Conservation (phyloP, 2,797 vertebrate species). For the Malurus splendens region DNA sequence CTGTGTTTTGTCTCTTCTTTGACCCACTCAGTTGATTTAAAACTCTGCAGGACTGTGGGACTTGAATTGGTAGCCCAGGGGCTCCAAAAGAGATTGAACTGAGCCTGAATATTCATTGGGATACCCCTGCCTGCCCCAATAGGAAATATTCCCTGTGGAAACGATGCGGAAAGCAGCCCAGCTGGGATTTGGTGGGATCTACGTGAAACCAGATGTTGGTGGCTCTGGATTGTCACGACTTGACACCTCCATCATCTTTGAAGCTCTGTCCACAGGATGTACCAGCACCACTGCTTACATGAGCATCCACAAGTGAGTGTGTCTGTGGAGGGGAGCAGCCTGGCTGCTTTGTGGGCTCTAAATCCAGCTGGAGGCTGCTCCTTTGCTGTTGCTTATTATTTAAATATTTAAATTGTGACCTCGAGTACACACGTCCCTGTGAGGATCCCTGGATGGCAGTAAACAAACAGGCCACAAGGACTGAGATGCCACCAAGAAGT, state of each 20-base stretch:
- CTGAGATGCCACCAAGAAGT: background rate
- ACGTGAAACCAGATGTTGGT: slow-evolving; percentile 86
- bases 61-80: background rate
- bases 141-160: slow-evolving; percentile 93
- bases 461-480: background rate
- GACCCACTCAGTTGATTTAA: background rate
- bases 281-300: slow-evolving; percentile 95
- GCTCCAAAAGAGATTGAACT: background rate
- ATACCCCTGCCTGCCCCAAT: background rate
- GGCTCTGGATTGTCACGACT: slow-evolving; percentile 92
- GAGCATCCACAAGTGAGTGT: slow-evolving; percentile 95
- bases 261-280: slow-evolving; percentile 94
- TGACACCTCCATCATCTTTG: slow-evolving; percentile 92
- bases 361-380: background rate
- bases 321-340: background rate
- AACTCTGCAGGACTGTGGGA: background rate
- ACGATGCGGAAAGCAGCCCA: slow-evolving; percentile 86
- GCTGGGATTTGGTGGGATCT: slow-evolving; percentile 92
- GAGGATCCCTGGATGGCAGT: background rate
- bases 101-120: background rate
- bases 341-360: background rate
- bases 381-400: background rate
- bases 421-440: fast-evolving
- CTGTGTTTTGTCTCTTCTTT: background rate
- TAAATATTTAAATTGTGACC: background rate